Percentiles rank a stretch among this genome's conserved stretches.
phyloP scores from a whole-genome alignment of 2,113 vertebrate species.

The Phycodurus eques region DNA sequence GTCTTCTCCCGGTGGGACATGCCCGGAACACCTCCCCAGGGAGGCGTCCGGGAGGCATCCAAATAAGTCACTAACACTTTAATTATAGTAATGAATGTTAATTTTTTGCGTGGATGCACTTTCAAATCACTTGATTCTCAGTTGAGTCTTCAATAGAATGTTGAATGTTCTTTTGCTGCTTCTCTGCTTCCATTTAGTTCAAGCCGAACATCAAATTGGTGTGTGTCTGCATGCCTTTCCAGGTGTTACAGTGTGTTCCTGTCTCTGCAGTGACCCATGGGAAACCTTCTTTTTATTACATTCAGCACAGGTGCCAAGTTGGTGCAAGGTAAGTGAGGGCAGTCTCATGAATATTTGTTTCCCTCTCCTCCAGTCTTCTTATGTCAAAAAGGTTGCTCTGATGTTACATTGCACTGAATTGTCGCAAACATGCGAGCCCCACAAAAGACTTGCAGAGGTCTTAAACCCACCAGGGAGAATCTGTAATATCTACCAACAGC shows the following conservation, averaged over 20 bases:
- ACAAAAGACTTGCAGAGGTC: background rate
- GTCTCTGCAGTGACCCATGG: background rate
- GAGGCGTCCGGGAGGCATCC: no score
- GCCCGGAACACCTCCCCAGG: no score
- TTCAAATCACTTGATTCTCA: conserved; percentile 39
- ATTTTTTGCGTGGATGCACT: background rate
- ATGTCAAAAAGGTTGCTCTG: background rate
- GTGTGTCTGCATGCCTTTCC: background rate
- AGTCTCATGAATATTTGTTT: background rate
- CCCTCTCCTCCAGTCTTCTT: background rate
- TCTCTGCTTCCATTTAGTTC: background rate
- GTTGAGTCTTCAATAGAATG: conserved; percentile 3
- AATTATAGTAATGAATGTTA: background rate
- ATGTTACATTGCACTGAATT: background rate
- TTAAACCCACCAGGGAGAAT: background rate
- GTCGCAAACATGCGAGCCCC: background rate
- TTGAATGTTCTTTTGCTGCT: background rate
- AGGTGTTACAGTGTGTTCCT: background rate
- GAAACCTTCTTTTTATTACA: background rate
- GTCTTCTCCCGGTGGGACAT: no score
- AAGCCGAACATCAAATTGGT: background rate
- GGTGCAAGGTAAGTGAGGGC: background rate
- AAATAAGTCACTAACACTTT: background rate
- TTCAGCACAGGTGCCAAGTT: background rate
- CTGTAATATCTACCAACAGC: background rate